A percentile compares a stretch with the other conserved stretches of the same genome.
These are phyloP conservation scores for Platynereis dumerilii DNA, from an alignment of 2,888 invertebrate genomes.

Conservation along the genomic window DNA sequence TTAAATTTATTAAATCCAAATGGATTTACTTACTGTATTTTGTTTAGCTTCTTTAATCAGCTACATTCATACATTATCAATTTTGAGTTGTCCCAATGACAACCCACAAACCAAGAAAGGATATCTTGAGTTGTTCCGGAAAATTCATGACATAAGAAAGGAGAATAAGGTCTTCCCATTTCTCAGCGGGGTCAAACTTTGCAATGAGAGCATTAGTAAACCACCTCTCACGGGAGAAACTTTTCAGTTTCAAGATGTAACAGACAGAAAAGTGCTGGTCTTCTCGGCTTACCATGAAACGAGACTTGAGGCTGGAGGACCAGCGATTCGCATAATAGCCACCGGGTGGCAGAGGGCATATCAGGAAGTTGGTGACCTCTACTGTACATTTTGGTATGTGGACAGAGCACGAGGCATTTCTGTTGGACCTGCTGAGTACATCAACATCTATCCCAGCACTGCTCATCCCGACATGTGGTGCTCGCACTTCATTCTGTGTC, in stretches of 20 bases:
- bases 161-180: not conserved
- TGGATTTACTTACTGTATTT: too few relatives aligned
- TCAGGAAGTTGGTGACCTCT: constrained; percentile 28
- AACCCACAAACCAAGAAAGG: not conserved
- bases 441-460: constrained; percentile 31
- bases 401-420: constrained; percentile 6
- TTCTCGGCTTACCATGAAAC: constrained; percentile 35
- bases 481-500: constrained; percentile 34
- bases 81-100: not conserved
- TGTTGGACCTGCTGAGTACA: constrained; percentile 29
- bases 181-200: not conserved
- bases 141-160: not conserved
- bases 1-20: too few relatives aligned
- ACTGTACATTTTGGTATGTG: constrained; percentile 34
- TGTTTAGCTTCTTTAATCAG: too few relatives aligned
- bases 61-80: too few relatives aligned
- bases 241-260: constrained; percentile 29
- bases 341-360: constrained; percentile 30
- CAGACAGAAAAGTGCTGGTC: constrained; percentile 24
- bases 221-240: constrained; percentile 24
- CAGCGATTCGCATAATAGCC: constrained; percentile 32
- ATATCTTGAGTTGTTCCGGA: not conserved
- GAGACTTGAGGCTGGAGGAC: constrained; percentile 26
- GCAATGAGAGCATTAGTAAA: not conserved
- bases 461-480: constrained; percentile 30